Conservation (phyloP, 1,140 invertebrate species). For the Reticulitermes speratus region DNA sequence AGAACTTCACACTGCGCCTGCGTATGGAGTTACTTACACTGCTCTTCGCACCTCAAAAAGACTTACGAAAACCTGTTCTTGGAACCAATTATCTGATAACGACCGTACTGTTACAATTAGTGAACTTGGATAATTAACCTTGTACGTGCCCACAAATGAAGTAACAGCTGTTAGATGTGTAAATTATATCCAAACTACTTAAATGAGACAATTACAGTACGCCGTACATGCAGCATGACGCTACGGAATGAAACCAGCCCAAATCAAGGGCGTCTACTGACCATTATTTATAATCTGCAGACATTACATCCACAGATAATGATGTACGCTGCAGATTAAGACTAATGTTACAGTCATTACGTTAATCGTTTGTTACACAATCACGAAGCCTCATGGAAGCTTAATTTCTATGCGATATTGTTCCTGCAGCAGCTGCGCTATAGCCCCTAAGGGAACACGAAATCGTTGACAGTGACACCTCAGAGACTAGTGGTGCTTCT, state of each 20-base stretch:
- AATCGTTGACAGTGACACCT: too few species aligned
- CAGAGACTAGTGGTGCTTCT: too few species aligned
- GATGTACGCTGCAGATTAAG: too few species aligned
- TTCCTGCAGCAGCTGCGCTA: too few species aligned
- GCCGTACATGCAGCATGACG: not conserved
- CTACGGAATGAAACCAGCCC: not conserved
- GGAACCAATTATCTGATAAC: slow-evolving; percentile 30
- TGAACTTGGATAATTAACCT: slow-evolving; percentile 28
- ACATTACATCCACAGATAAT: too few species aligned
- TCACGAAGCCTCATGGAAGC: too few species aligned
- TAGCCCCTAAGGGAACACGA: too few species aligned
- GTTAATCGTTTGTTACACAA: too few species aligned
- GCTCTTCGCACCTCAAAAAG: not conserved
- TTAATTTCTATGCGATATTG: too few species aligned
- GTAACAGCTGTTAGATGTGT: not conserved
- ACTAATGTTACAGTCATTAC: too few species aligned
- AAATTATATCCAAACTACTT: slow-evolving; percentile 1
- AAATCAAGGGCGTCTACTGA: too few species aligned
- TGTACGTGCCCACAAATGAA: slow-evolving; percentile 25
- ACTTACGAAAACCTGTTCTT: slow-evolving; percentile 21
- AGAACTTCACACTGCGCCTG: not conserved
- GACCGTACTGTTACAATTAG: slow-evolving; percentile 25
- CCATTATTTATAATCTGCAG: too few species aligned
- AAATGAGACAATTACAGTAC: not conserved
- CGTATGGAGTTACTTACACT: not conserved